Evolutionary conservation across 2,888 invertebrate genomes (phyloP), one percentile per base, ranked within the genome.

Genomic region (Tinea semifulvella): DNA sequence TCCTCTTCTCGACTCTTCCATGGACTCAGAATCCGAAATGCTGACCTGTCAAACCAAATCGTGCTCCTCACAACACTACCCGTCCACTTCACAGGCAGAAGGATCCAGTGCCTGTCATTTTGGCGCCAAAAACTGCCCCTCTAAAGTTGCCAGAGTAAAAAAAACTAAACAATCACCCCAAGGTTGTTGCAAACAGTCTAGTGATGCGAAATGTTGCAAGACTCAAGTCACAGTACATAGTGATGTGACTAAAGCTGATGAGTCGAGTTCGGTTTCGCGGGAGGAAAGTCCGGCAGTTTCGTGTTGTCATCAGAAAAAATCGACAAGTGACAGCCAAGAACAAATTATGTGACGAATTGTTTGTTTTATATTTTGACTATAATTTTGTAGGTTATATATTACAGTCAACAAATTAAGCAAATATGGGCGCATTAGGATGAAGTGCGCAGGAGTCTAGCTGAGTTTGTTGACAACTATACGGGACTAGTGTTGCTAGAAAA

Each of bases 11-110:
- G 63, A 68, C 47, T 62, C 71, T 0, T 58, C 71, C 0, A 52
- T 60, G 26, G 67, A 60, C 46, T 69, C 74, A 0, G 76, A 76
- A 38, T 68, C 76, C 0, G 77, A 77, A 31, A 56, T 69, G 43
- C 76, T 75, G 55, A 63, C 70, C 49, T 80, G 79, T 47, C 73
- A 65, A 49, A 79, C 77, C 2, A 65, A 76, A 46, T 68, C 68
- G 26, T 79, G 79, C 60, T 77, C 79, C 0, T 75, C 79, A 0
- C 76, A 77, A 52, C 77, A 79, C 57, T 75, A 72, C 60, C 68
- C 74, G 1, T 50, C 47, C 36, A 56, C 61, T 0, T 58, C 69
- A 0, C 58, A 59, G 43, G 65, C 61, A 20, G 60, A 57, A 47
- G 52, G 56, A 16, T 46, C 48, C 42, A 57, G 65, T 38, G 64